Conservation (phyloP, 2,797 vertebrate genomes). For the Premnoplex brunnescens region DNA sequence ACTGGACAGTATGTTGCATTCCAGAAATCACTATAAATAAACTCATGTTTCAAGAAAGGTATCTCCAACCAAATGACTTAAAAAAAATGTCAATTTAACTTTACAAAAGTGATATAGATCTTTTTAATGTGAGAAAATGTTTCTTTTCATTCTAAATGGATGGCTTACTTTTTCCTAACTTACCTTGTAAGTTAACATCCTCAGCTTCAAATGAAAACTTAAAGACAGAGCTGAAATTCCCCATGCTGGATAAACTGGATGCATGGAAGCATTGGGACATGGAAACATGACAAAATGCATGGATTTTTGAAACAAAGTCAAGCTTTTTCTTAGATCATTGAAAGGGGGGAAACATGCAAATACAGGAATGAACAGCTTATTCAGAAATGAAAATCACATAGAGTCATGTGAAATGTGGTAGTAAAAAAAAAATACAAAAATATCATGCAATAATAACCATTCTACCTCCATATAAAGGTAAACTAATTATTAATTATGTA, state of each 20-base stretch:
- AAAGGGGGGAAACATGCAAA: slow-evolving; percentile 72
- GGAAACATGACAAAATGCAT: slow-evolving; percentile 78
- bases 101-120: slow-evolving; percentile 36
- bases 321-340: slow-evolving; percentile 66
- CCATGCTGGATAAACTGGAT: slow-evolving; percentile 80
- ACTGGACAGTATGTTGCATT: not conserved
- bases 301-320: slow-evolving; percentile 75
- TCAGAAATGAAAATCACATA: slow-evolving; percentile 51
- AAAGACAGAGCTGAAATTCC: slow-evolving; percentile 81
- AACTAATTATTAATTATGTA: slow-evolving; percentile 33
- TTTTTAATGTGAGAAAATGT: slow-evolving; percentile 2
- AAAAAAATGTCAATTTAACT: not conserved
- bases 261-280: slow-evolving; percentile 77
- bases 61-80: not conserved
- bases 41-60: not conserved
- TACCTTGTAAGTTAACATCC: slow-evolving; percentile 78
- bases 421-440: slow-evolving; percentile 59
- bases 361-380: slow-evolving; percentile 61
- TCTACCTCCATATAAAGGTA: slow-evolving; percentile 43
- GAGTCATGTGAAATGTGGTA: slow-evolving; percentile 39
- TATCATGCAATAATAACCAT: slow-evolving; percentile 56
- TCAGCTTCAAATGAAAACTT: slow-evolving; percentile 79
- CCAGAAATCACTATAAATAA: not conserved
- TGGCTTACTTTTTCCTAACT: slow-evolving; percentile 70
- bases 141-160: slow-evolving; percentile 38